Evolutionary conservation across 2,113 vertebrate species (phyloP), one percentile per base, ranked within the genome.

Genomic region (Porphyrio hochstetteri): DNA sequence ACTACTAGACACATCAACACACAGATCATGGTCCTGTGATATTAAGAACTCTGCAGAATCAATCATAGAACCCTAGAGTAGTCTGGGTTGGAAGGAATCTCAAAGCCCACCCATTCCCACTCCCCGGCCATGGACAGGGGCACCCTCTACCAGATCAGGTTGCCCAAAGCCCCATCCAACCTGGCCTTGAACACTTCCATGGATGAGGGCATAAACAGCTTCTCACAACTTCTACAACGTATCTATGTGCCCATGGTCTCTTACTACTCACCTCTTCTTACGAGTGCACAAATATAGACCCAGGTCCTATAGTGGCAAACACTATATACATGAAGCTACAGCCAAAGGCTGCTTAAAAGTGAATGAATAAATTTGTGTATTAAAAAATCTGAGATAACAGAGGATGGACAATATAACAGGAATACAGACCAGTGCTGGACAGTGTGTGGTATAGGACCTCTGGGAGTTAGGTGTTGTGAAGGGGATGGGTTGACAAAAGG

Each of bases 351-450:
- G 10, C 19, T 31, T 52, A 16, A 38, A 77, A 65, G 53, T 10
- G 2, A 69, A 18, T 1, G 24, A 42, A 28, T n/a, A 28, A 23
- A 57, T 75, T 4, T 0, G 0, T 8, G 44, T 11, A 11, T 35
- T 48, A 36, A 42, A 35, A 40, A 35, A 63, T 5, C 3, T 2
- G 20, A 28, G 38, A 76, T n/a, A 33, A 52, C 1, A 56, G 27
- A 76, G 21, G 64, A 48, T 7, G n/a, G 13, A 55, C 4, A 57
- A 63, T n/a, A 14, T 10, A 56, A 35, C 9, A 5, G n/a, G 24
- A 42, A 74, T 4, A 19, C 1, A 64, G 21, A 83, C 9, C n/a
- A 46, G 50, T 16, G 29, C 28, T 1, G 1, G 24, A 14, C 1
- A n/a, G 10, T 0, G 2, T 3, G 35, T 42, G 29, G 40, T 56